Percentiles rank a stretch among this genome's conserved stretches.
phyloP scores from a whole-genome alignment of 2,797 vertebrate genomes.

The Aselliscus stoliczkanus region DNA sequence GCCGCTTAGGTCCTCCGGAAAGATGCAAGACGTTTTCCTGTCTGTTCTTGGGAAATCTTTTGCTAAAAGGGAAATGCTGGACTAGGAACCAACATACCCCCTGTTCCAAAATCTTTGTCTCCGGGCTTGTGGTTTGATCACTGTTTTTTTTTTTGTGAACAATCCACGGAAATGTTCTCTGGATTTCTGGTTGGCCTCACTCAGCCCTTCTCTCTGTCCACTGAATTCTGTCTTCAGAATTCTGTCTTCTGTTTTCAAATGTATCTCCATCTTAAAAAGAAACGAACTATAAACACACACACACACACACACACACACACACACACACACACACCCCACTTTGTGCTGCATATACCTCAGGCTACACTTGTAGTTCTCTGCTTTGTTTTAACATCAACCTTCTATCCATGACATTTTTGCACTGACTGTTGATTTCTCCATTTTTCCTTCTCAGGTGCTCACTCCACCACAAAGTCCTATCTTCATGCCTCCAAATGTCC shows the following conservation, averaged over 20 bases:
- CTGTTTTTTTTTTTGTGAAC: background rate
- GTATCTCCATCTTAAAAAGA: background rate
- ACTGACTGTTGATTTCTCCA: background rate
- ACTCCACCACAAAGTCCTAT: background rate
- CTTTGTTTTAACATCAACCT: background rate
- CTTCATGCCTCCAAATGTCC: background rate
- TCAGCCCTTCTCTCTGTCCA: background rate
- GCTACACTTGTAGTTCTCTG: background rate
- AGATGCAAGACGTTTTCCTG: background rate
- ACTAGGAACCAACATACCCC: background rate
- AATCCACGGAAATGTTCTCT: background rate
- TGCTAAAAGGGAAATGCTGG: background rate
- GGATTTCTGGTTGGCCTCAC: background rate
- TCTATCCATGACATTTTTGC: background rate
- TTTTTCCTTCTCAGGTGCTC: background rate
- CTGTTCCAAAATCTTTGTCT: background rate
- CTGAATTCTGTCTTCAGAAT: background rate
- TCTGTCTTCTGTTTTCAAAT: background rate
- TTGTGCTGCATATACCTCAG: too few relatives aligned
- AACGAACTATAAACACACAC: background rate
- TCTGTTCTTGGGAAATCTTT: background rate
- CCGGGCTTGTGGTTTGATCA: background rate
- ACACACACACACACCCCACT: rapidly evolving
- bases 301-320: rapidly evolving
- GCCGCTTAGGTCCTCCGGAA: background rate